phyloP scores from a whole-genome alignment of 2,113 vertebrate genomes.

The Oophaga pumilio region DNA sequence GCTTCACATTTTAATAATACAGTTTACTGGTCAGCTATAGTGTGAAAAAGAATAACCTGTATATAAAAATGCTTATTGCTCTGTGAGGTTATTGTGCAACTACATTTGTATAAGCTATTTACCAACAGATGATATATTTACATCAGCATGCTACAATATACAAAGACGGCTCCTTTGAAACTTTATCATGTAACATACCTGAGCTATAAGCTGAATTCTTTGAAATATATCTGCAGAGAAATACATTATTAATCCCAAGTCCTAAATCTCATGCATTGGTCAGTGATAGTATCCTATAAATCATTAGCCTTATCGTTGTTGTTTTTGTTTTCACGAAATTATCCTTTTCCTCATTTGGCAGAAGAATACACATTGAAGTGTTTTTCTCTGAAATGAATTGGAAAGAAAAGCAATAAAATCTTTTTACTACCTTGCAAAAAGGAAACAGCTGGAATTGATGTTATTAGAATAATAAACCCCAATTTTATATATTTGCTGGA shows the following conservation, averaged over 20 bases:
- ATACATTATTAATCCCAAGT: neutral
- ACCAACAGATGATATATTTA: neutral
- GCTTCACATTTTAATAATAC: neutral
- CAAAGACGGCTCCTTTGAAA: neutral
- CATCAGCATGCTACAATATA: neutral
- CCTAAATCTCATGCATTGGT: neutral
- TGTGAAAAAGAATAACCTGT: neutral
- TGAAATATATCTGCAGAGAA: neutral
- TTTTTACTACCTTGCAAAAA: conserved; percentile 58
- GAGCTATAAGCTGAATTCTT: neutral
- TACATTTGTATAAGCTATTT: neutral
- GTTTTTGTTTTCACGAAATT: conserved; percentile 11
- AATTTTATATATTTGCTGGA: neutral
- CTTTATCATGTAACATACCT: neutral
- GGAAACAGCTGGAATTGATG: conserved; percentile 46
- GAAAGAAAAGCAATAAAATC: conserved; percentile 69
- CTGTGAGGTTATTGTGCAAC: neutral
- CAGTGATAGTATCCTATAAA: conserved; percentile 16
- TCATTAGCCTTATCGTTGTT: conserved; percentile 4
- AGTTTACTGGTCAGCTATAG: neutral
- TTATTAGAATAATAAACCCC: conserved; percentile 45
- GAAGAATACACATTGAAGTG: neutral
- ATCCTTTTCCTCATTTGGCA: conserved; percentile 35
- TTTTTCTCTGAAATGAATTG: conserved; percentile 61
- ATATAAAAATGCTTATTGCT: neutral